A percentile compares a stretch with the other conserved stretches of the same genome.
phyloP scores from a whole-genome alignment of 1,140 invertebrate genomes.

The Paralvinella palmiformis region DNA sequence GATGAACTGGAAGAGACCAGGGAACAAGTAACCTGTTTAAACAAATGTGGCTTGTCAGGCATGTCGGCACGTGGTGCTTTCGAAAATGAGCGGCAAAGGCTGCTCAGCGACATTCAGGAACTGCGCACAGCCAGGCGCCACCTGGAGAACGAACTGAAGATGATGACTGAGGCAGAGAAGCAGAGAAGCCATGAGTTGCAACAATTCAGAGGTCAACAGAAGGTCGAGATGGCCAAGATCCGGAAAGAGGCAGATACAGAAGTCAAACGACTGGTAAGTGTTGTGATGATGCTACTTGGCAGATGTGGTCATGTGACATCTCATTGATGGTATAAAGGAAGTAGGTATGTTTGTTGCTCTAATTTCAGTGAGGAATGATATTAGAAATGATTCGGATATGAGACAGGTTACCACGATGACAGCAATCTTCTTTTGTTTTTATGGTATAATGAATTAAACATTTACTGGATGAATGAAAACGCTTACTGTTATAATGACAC shows the following conservation, averaged over 20 bases:
- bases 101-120: not conserved
- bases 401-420: no score
- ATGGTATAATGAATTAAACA: not conserved
- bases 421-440: not conserved
- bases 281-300: no score
- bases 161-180: not conserved
- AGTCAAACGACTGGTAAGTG: not conserved
- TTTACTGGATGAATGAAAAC: no score
- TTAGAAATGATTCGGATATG: no score
- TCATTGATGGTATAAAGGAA: no score
- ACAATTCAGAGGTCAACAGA: not conserved
- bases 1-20: not conserved
- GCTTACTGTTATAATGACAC: no score
- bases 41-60: slow-evolving; percentile 4
- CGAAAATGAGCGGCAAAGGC: not conserved
- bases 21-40: no score
- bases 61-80: slow-evolving; percentile 6
- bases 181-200: not conserved
- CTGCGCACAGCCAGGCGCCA: not conserved
- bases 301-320: no score
- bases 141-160: not conserved
- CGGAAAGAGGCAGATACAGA: not conserved
- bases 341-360: no score
- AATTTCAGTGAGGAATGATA: no score
- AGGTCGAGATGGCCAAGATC: not conserved